phyloP scores from a whole-genome alignment of 2,113 vertebrate genomes.

The Galbula dea region DNA sequence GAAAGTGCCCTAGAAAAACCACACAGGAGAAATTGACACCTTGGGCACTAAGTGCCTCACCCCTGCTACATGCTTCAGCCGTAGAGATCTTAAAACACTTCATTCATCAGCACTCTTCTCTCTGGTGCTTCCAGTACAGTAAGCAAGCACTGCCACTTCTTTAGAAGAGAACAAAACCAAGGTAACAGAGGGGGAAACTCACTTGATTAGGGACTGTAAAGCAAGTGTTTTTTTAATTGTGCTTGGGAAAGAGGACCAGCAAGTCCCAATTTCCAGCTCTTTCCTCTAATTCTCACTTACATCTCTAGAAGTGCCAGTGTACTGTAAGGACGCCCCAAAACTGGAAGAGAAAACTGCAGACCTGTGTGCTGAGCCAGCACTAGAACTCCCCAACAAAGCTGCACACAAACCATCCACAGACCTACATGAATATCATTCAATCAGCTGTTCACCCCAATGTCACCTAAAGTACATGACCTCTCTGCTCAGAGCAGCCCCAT shows the following conservation, averaged over 20 bases:
- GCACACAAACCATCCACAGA: neutral
- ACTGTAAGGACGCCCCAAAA: constrained; percentile 39
- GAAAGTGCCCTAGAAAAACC: constrained; percentile 86
- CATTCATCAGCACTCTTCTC: constrained; percentile 19
- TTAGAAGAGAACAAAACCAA: constrained; percentile 43
- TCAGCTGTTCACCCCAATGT: neutral
- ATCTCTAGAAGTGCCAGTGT: constrained; percentile 43
- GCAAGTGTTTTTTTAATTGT: neutral
- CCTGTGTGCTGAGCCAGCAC: neutral
- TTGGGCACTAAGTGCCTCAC: rapidly evolving
- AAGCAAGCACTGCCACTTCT: constrained; percentile 59
- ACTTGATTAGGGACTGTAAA: constrained; percentile 33
- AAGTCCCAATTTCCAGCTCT: constrained; percentile 13
- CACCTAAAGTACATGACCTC: neutral
- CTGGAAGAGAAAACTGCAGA: neutral
- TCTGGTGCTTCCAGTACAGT: constrained; percentile 35
- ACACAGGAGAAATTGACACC: constrained; percentile 38
- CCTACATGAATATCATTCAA: neutral
- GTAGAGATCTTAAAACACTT: neutral
- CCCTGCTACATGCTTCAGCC: neutral
- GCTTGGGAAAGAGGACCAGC: constrained; percentile 32
- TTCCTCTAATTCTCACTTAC: constrained; percentile 17
- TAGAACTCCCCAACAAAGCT: neutral
- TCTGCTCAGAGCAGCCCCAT: neutral
- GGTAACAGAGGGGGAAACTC: constrained; percentile 14